These are phyloP conservation scores for Oxygymnocypris stewartii DNA, from an alignment of 2,113 vertebrate species.

Conservation along the genomic window DNA sequence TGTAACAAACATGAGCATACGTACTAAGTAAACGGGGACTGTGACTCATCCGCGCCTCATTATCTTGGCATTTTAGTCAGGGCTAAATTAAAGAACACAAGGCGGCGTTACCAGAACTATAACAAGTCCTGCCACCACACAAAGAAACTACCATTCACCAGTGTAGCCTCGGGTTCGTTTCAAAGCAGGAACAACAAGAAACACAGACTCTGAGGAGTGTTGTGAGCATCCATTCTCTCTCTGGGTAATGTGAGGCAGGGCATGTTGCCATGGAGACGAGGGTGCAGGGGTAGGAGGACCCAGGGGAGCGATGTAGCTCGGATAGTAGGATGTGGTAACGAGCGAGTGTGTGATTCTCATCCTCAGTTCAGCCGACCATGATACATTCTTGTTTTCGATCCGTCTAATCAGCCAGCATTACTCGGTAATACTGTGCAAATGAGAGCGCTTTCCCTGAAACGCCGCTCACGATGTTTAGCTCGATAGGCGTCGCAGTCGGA, in stretches of 20 bases:
- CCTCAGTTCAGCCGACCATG: conserved; percentile 1
- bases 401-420: conserved; percentile 3
- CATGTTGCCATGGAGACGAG: conserved; percentile 57
- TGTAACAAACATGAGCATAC: neutral
- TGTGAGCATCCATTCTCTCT: conserved; percentile 37
- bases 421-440: conserved; percentile 13
- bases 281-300: conserved; percentile 50
- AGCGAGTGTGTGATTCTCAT: conserved; percentile 14
- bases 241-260: conserved; percentile 48
- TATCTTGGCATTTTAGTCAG: conserved; percentile 8
- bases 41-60: neutral
- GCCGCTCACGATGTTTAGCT: neutral
- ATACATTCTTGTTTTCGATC: neutral
- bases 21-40: neutral
- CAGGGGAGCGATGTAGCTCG: conserved; percentile 53
- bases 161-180: neutral
- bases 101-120: neutral
- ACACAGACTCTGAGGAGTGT: conserved; percentile 14
- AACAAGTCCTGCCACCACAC: neutral
- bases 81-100: conserved; percentile 1
- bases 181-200: conserved; percentile 1
- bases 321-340: conserved; percentile 27
- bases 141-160: neutral
- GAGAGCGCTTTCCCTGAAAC: neutral
- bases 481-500: neutral